phyloP scores from a whole-genome alignment of 2,113 vertebrate genomes.

The Phalacrocorax carbo region DNA sequence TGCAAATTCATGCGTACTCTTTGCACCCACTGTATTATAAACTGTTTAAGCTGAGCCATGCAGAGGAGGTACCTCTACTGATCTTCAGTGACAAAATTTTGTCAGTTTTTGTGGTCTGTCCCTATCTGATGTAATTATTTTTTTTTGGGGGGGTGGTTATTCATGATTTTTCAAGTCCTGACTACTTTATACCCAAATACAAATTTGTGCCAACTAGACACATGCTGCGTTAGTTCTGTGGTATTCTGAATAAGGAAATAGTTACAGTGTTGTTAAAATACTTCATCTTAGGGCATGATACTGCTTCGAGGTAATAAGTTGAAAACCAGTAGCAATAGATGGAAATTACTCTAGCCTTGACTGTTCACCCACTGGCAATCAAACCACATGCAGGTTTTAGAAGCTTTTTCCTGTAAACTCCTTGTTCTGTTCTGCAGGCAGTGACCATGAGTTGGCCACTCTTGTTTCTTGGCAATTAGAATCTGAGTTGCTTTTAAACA shows the following conservation, averaged over 20 bases:
- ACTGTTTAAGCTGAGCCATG: background rate
- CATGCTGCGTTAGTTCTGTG: background rate
- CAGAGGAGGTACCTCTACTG: background rate
- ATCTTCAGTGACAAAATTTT: background rate
- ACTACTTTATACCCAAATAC: background rate
- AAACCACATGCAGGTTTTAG: background rate
- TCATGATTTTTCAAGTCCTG: background rate
- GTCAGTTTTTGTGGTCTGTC: background rate
- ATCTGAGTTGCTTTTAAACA: background rate
- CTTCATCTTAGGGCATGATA: background rate
- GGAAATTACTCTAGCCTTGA: background rate
- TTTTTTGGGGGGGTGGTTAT: background rate
- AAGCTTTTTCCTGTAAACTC: background rate
- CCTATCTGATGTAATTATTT: background rate
- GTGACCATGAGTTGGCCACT: background rate
- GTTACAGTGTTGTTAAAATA: background rate
- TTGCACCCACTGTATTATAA: background rate
- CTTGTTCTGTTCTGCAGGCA: background rate
- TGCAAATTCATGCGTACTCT: background rate
- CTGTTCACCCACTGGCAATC: background rate
- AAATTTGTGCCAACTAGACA: background rate
- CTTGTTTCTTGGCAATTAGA: background rate
- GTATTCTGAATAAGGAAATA: background rate
- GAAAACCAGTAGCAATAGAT: background rate
- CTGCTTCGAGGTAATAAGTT: background rate